phyloP scores from a whole-genome alignment of 2,888 invertebrate species.

The Malthinus flaveolus region DNA sequence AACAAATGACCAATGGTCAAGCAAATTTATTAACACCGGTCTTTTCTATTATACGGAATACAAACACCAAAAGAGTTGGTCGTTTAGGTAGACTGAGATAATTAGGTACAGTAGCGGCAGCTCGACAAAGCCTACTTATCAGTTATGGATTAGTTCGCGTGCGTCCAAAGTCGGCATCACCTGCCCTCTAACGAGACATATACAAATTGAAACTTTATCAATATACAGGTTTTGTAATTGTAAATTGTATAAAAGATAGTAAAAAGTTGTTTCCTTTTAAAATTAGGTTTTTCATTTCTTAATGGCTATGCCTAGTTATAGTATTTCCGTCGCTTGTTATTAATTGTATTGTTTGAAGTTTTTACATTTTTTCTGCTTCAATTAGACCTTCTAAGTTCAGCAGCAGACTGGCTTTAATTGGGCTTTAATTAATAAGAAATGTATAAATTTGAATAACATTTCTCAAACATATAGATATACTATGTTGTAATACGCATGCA shows the following conservation, averaged over 20 bases:
- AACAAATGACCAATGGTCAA: slow-evolving; percentile 14
- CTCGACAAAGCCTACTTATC: slow-evolving; percentile 41
- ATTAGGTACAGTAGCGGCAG: slow-evolving; percentile 36
- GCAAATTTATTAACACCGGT: slow-evolving; percentile 25
- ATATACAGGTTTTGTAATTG: slow-evolving; percentile 19
- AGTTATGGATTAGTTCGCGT: slow-evolving; percentile 47
- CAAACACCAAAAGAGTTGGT: slow-evolving; percentile 27
- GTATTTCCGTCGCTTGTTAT: too few species aligned
- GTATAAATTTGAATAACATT: too few species aligned
- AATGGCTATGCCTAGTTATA: too few species aligned
- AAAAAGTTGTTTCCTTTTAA: slow-evolving; percentile 19
- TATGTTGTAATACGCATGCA: too few species aligned
- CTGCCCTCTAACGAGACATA: slow-evolving; percentile 39
- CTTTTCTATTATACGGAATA: slow-evolving; percentile 14
- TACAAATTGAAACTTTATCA: slow-evolving; percentile 38
- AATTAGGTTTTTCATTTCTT: slow-evolving; percentile 8
- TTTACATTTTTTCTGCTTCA: too few species aligned
- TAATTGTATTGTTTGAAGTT: too few species aligned
- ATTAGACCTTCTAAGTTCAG: too few species aligned
- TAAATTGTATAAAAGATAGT: slow-evolving; percentile 8
- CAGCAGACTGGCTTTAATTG: too few species aligned
- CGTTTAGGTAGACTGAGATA: slow-evolving; percentile 31
- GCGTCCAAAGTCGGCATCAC: slow-evolving; percentile 40
- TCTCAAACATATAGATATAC: too few species aligned
- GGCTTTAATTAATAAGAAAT: too few species aligned